These are phyloP conservation scores for Micromys minutus DNA, from an alignment of 2,113 vertebrate species.

Conservation along the genomic window DNA sequence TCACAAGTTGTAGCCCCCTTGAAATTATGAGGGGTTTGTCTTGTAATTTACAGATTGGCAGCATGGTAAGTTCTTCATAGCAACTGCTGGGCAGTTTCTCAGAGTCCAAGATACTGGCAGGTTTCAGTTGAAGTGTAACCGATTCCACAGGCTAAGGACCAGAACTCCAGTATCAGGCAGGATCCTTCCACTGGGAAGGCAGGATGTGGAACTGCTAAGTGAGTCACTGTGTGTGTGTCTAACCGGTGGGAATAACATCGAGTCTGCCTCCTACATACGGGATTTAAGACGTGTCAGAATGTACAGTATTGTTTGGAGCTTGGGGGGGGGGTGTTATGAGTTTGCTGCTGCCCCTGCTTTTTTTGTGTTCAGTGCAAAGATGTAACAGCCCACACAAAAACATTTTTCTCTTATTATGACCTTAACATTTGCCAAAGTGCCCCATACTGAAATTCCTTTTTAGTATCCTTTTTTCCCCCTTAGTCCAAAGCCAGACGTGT, in stretches of 20 bases:
- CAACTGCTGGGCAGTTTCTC: constrained; percentile 68
- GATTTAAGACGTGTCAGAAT: constrained; percentile 83
- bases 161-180: constrained; percentile 58
- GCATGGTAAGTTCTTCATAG: constrained; percentile 65
- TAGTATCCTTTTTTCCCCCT: constrained; percentile 87
- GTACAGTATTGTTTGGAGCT: constrained; percentile 82
- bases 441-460: constrained; percentile 94
- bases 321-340: constrained; percentile 88
- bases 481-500: constrained; percentile 88
- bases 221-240: constrained; percentile 57
- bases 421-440: constrained; percentile 94
- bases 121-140: constrained; percentile 68
- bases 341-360: constrained; percentile 83
- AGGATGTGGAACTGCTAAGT: constrained; percentile 47
- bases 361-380: constrained; percentile 86
- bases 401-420: constrained; percentile 90
- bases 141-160: constrained; percentile 46
- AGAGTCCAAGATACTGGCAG: constrained; percentile 65
- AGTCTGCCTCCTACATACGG: constrained; percentile 69
- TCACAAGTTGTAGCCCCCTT: constrained; percentile 64
- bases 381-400: constrained; percentile 93
- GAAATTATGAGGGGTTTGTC: constrained; percentile 56
- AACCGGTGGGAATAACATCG: constrained; percentile 74
- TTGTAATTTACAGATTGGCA: constrained; percentile 62
- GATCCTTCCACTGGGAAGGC: constrained; percentile 61